Conservation (phyloP, 1,140 invertebrate genomes). For the Saccostrea glomerata region DNA sequence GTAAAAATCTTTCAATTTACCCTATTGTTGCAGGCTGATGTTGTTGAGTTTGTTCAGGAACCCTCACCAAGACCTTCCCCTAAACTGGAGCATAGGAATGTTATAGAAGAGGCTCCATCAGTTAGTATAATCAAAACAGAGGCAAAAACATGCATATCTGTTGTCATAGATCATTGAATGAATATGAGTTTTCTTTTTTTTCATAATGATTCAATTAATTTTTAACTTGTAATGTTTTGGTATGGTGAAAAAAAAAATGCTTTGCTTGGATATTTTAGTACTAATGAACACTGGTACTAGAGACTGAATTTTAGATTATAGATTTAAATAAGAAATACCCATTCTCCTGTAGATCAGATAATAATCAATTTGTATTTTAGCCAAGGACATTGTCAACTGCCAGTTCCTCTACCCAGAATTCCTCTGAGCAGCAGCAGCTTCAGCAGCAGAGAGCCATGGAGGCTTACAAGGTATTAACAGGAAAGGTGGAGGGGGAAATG, state of each 20-base stretch:
- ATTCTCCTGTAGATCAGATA: neutral
- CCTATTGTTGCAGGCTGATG: neutral
- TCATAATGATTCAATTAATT: no score
- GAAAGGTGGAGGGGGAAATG: neutral
- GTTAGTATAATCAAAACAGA: neutral
- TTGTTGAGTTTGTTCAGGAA: constrained; percentile 17
- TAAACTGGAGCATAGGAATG: constrained; percentile 13
- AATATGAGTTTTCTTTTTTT: no score
- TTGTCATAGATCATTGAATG: neutral
- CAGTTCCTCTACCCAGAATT: constrained; percentile 11
- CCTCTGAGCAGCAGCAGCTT: constrained; percentile 8
- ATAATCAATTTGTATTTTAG: constrained; percentile 1
- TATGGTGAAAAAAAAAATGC: no score
- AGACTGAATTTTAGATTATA: no score
- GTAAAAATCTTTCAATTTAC: neutral
- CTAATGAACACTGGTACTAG: no score
- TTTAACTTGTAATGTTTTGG: no score
- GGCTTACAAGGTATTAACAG: constrained; percentile 48
- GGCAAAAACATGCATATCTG: neutral
- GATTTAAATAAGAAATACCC: neutral
- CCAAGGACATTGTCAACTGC: neutral
- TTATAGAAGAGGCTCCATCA: neutral
- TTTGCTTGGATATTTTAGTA: no score
- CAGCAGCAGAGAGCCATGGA: constrained; percentile 45
- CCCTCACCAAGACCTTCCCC: constrained; percentile 3